phyloP scores from a whole-genome alignment of 1,140 invertebrate genomes.

The Platyura marginata region DNA sequence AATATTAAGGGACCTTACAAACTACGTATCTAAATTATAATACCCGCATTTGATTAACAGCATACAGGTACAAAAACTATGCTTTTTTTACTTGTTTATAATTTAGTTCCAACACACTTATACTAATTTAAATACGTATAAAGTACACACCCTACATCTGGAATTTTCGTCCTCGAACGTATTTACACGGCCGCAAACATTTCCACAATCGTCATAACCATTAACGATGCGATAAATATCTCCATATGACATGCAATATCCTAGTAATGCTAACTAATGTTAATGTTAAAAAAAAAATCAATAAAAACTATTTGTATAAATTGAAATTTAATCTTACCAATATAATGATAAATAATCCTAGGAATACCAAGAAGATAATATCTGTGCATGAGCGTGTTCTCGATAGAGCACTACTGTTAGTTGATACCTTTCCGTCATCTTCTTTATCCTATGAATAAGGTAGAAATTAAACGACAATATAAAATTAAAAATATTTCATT shows the following conservation, averaged over 20 bases:
- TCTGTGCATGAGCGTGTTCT: slow-evolving; percentile 37
- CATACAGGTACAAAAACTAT: slow-evolving; percentile 7
- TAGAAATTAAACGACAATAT: too few relatives aligned
- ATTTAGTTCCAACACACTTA: too few relatives aligned
- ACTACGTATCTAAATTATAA: too few relatives aligned
- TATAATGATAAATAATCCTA: slow-evolving; percentile 28
- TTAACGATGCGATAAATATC: slow-evolving; percentile 39
- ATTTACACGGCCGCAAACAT: slow-evolving; percentile 38
- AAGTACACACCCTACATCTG: not conserved
- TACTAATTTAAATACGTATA: too few relatives aligned
- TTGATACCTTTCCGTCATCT: too few relatives aligned
- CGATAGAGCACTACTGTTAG: not conserved
- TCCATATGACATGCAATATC: slow-evolving; percentile 30
- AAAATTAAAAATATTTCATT: too few relatives aligned
- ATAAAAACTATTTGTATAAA: not conserved
- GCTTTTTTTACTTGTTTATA: not conserved
- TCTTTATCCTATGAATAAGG: too few relatives aligned
- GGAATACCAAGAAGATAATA: slow-evolving; percentile 31
- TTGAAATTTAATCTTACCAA: slow-evolving; percentile 29
- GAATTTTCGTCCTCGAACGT: slow-evolving; percentile 8
- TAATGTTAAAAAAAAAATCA: slow-evolving; percentile 5
- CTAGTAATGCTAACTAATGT: slow-evolving; percentile 29
- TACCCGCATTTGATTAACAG: too few relatives aligned
- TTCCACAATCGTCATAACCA: slow-evolving; percentile 47
- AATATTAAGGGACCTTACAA: too few relatives aligned